Conservation (phyloP, 2,113 vertebrate species). For the Lepus americanus region DNA sequence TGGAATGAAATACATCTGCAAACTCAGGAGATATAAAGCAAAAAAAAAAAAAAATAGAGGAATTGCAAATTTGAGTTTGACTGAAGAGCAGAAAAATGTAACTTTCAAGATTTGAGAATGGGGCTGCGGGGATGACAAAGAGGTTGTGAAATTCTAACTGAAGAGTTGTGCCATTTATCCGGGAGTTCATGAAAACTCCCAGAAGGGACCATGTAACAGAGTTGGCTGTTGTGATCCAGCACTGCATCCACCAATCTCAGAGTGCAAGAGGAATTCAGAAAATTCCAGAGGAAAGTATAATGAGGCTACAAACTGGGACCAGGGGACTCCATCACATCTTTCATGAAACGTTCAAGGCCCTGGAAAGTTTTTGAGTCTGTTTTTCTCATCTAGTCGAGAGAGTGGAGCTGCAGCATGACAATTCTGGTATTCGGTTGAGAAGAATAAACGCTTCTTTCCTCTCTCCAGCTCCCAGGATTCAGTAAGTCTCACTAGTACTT, state of each 20-base stretch:
- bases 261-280: slow-evolving; percentile 41
- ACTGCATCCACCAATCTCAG: slow-evolving; percentile 30
- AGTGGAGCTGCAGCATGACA: not conserved
- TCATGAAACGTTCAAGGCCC: slow-evolving; percentile 52
- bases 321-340: slow-evolving; percentile 65
- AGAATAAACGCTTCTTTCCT: slow-evolving; percentile 31
- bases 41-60: not conserved
- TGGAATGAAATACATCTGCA: slow-evolving; percentile 57
- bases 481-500: not conserved
- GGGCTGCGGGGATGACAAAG: not conserved
- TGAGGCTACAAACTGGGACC: slow-evolving; percentile 59
- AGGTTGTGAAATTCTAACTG: slow-evolving; percentile 21
- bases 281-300: slow-evolving; percentile 75
- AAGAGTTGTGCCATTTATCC: slow-evolving; percentile 41
- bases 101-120: not conserved
- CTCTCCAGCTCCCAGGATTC: slow-evolving; percentile 54
- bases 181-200: slow-evolving; percentile 60
- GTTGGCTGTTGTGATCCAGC: slow-evolving; percentile 1
- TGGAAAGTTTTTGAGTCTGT: slow-evolving; percentile 65
- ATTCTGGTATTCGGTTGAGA: slow-evolving; percentile 23
- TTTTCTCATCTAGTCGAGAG: slow-evolving; percentile 77
- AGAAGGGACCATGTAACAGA: slow-evolving; percentile 7
- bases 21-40: slow-evolving; percentile 8
- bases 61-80: slow-evolving; percentile 43
- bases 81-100: not conserved